Evolutionary conservation across 2,888 invertebrate species (phyloP), one percentile per base, ranked within the genome.

Genomic region (Ptychoptera contaminata): DNA sequence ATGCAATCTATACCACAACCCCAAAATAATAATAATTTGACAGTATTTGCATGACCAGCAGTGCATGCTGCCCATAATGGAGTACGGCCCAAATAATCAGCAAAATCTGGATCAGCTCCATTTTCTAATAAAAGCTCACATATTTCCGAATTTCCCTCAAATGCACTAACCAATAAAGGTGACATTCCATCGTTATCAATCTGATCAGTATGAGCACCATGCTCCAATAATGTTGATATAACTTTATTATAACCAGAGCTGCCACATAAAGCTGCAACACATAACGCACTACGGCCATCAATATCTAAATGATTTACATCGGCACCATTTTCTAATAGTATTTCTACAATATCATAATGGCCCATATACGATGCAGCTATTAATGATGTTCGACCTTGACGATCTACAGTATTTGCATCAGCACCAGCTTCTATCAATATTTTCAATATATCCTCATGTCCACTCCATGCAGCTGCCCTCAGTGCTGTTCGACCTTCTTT

Each of bases 311-410:
- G 88, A 62, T 91, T 82, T 16, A 88, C 79, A 55, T 79, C 72
- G 0, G 90, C 91, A 2, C 85, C 85, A 47, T 78, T 80, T 53
- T 84, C 82, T 9, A 92, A 66, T 37, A 92, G 67, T 50, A 82
- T 81, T 48, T 83, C 78, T 23, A 91, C 90, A 49, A 91, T 90
- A 56, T 87, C 86, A n/a, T 82, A 80, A 65, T 92, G 91, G 0
- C 91, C 90, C 93, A 93, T 94, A 65, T 93, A 94, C 0, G 93
- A 91, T 14, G 93, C 92, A 0, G 94, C 94, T 50, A 94, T 84
- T 37, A 94, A 71, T 0, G 94, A 90, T 0, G 94, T 94, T 51
- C 94, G 75, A 12, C 86, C 88, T 60, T 91, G 90, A 30, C 84
- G 81, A 65, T 94, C 94, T 3, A 87, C 82, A 16, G 79, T 73